Conservation (phyloP, 2,797 vertebrate genomes). For the Micrastur ruficollis region DNA sequence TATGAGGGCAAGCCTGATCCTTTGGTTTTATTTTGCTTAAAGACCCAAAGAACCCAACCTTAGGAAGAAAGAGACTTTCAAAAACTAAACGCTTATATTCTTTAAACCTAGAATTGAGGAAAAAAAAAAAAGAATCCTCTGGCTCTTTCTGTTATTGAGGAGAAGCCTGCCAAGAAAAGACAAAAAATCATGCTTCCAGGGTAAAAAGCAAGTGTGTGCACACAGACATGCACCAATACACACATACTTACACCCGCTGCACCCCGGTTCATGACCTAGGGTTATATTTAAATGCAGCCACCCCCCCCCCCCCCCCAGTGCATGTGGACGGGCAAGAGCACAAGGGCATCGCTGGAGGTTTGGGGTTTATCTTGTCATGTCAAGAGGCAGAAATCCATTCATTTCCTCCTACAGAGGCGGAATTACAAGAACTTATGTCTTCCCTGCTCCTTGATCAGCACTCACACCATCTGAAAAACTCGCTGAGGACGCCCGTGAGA, state of each 20-base stretch:
- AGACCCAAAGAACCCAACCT: not conserved
- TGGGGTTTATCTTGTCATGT: not conserved
- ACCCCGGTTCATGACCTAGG: not conserved
- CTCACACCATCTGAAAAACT: not conserved
- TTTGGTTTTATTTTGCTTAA: not conserved
- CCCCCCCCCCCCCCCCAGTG: fast-evolving
- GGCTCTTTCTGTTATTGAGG: not conserved
- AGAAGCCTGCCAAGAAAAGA: not conserved
- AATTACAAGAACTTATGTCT: not conserved
- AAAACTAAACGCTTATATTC: not conserved
- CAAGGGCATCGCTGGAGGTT: not conserved
- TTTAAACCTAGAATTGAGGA: not conserved
- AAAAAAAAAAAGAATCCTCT: not conserved
- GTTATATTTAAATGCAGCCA: fast-evolving
- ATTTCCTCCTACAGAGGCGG: not conserved
- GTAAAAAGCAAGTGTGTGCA: not conserved
- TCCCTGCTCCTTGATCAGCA: not conserved
- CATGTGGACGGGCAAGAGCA: not conserved
- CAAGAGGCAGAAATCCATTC: not conserved
- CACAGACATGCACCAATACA: not conserved
- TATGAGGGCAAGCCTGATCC: not conserved
- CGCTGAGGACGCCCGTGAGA: not conserved
- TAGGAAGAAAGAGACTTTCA: not conserved
- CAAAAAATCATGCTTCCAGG: not conserved
- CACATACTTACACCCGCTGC: fast-evolving